phyloP scores from a whole-genome alignment of 2,797 vertebrate species.

The Ataeniobius toweri region DNA sequence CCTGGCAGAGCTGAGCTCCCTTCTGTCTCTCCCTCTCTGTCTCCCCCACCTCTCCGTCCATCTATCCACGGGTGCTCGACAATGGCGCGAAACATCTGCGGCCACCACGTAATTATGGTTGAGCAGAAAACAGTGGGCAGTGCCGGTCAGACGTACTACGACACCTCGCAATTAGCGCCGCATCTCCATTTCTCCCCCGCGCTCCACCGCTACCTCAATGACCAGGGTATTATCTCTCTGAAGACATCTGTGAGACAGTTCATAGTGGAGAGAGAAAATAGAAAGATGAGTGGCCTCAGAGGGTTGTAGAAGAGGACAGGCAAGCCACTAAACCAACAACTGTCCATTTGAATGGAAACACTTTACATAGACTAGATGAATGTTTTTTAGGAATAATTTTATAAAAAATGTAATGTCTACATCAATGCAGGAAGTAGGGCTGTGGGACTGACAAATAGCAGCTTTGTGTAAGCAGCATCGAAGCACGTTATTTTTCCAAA shows the following conservation, averaged over 20 bases:
- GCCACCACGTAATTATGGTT: constrained; percentile 93
- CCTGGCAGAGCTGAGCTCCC: constrained; percentile 22
- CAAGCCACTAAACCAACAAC: background rate
- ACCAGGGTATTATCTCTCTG: constrained; percentile 51
- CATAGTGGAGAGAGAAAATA: constrained; percentile 27
- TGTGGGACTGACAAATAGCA: too few species aligned
- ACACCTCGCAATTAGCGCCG: constrained; percentile 69
- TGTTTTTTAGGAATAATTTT: background rate
- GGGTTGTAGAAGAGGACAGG: constrained; percentile 22
- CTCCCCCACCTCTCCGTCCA: constrained; percentile 34
- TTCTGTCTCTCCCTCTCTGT: background rate
- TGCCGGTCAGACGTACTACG: constrained; percentile 37
- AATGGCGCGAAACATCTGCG: constrained; percentile 98
- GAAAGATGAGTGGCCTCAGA: constrained; percentile 37
- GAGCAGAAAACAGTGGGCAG: constrained; percentile 68
- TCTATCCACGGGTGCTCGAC: constrained; percentile 85
- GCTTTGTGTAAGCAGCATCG: background rate
- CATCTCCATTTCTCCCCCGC: constrained; percentile 52
- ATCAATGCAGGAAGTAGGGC: background rate
- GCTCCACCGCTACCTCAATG: constrained; percentile 41
- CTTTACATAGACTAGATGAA: background rate
- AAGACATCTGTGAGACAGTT: constrained; percentile 46
- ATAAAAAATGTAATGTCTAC: background rate
- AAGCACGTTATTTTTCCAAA: background rate
- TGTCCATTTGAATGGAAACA: constrained; percentile 6